Evolutionary conservation across 2,888 invertebrate species (phyloP).

Genomic region (Parelbella ahira): DNA sequence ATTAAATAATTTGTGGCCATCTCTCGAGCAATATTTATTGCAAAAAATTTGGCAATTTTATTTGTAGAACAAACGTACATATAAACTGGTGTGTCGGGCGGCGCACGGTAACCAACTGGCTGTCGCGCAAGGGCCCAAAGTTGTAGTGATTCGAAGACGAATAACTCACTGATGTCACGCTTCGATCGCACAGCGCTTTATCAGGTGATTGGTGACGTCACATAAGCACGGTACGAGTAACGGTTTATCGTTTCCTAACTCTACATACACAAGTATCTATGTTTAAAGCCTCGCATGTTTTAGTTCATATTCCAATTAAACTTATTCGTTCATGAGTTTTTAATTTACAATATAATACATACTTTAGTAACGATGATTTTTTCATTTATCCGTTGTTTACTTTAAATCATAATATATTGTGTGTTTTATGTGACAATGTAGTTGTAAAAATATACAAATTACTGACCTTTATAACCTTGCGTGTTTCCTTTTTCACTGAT

Average conservation of each 20-base stretch:
- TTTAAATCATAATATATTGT: too few relatives aligned
- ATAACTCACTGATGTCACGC: constrained; percentile 55
- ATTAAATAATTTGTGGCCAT: constrained; percentile 50
- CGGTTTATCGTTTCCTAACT: too few relatives aligned
- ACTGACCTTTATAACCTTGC: constrained; percentile 17
- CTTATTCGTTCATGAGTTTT: too few relatives aligned
- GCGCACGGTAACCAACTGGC: constrained; percentile 64
- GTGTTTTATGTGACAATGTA: too few relatives aligned
- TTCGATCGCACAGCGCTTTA: constrained; percentile 54
- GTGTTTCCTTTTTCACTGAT: constrained; percentile 9
- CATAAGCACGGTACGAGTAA: constrained; percentile 7
- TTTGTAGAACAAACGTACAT: constrained; percentile 28
- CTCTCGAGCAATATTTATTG: constrained; percentile 49
- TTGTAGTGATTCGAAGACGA: constrained; percentile 60
- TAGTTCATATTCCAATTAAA: too few relatives aligned
- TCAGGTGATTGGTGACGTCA: constrained; percentile 70
- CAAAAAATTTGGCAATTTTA: constrained; percentile 8
- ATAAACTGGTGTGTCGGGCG: constrained; percentile 53
- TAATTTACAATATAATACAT: too few relatives aligned
- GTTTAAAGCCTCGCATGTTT: too few relatives aligned
- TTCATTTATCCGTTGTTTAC: too few relatives aligned
- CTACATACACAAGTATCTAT: too few relatives aligned
- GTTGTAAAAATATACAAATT: too few relatives aligned
- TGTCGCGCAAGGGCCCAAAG: constrained; percentile 52
- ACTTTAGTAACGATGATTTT: too few relatives aligned